These are phyloP conservation scores for Anabas testudineus DNA, from an alignment of 2,797 vertebrate genomes.

Conservation along the genomic window DNA sequence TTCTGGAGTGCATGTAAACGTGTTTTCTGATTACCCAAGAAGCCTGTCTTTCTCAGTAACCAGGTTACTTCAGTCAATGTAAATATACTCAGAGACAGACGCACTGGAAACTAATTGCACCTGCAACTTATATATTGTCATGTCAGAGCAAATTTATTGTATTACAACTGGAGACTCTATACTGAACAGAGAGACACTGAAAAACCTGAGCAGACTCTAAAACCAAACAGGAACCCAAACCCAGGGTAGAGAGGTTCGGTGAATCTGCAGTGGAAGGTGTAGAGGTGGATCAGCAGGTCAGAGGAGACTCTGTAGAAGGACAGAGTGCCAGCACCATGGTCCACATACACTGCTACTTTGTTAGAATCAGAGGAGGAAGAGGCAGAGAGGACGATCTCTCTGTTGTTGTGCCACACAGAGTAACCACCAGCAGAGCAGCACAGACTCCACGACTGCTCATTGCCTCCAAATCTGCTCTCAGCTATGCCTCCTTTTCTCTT, in stretches of 20 bases:
- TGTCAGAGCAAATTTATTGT: too few species aligned
- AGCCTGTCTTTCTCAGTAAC: too few species aligned
- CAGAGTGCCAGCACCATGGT: neutral
- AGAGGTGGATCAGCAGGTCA: neutral
- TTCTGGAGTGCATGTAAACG: too few species aligned
- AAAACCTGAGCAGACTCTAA: neutral
- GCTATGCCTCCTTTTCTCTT: neutral
- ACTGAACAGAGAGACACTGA: neutral
- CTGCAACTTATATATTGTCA: too few species aligned
- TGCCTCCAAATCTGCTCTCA: neutral
- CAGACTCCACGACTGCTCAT: neutral
- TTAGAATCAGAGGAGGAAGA: neutral
- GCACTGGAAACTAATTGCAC: too few species aligned
- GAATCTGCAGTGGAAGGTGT: neutral
- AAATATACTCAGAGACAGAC: too few species aligned
- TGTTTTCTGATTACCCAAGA: too few species aligned
- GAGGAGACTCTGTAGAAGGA: neutral
- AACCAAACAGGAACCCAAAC: constrained; percentile 6
- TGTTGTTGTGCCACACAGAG: neutral
- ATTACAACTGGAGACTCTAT: too few species aligned
- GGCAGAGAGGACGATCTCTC: neutral
- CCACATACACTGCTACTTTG: neutral
- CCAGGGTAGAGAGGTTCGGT: neutral
- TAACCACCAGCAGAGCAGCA: neutral
- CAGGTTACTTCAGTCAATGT: too few species aligned